Base-by-base conservation (phyloP, 2,888 invertebrate species). In the Athrips mouffetella region DNA sequence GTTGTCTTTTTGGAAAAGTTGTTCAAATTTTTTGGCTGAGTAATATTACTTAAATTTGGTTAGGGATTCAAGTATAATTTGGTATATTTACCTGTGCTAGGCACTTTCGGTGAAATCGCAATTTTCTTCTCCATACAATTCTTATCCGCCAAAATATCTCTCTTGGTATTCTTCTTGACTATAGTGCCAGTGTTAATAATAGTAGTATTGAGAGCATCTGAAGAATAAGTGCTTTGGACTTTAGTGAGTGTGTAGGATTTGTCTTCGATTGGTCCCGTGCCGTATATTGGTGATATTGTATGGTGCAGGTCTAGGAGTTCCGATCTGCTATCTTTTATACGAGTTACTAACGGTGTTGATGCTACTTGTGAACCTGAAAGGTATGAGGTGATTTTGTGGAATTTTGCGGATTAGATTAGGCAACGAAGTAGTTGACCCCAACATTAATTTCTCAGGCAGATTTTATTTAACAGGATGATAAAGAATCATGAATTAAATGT, bases 261-360 rank as follows among this genome's bases (percentile, higher is more conserved):
- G 29, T 81, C 83, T 45, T 76, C 73, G 0, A 73, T 45, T 62
- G 73, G 69, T 29, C 83, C 82, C 63, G 72, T 68, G 33, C 83
- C 83, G 70, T 77, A 85, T 11, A 89, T 89, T 0, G 89, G 89
- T 0, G 89, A 89, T 65, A 89, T 80, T 0, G 83, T 83, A 39
- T 68, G 76, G 60, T 84, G 80, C 10, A 86, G 58, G 50, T 78
- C 72, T 27, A 85, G 55, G 0, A 85, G 54, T 7, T 83, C 82
- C 44, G 59, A 66, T 54, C 73, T 52, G 5, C 70, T 67, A 6
- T 37, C 37, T 47, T 68, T 79, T 35, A 66, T 67, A 23, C 76
- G 46, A 11, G 71, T 21, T 54, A 71, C 63, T 16, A 87, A 63
- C 1, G 89, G 89, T 10, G 89, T 89, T 23, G 89, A 89, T 11